A percentile compares a stretch with the other conserved stretches of the same genome.
Conservation (phyloP, 2,888 invertebrate species). For the Camponotus fellah region DNA sequence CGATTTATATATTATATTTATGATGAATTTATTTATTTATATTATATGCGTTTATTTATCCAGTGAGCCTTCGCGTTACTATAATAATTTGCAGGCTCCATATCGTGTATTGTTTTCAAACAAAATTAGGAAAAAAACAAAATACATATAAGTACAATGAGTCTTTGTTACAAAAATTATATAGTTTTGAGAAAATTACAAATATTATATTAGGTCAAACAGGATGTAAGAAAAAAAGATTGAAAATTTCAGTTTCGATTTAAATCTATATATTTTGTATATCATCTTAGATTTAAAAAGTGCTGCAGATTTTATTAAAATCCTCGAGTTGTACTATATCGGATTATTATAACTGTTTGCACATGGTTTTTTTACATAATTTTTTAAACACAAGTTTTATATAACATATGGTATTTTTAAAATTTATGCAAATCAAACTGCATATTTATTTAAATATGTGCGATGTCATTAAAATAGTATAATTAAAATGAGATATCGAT, state of each 20-base stretch:
- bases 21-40: background rate
- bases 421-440: background rate
- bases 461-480: conserved; percentile 8
- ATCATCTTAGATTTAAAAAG: conserved; percentile 12
- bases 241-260: conserved; percentile 2
- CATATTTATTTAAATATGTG: conserved; percentile 32
- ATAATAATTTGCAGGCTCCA: background rate
- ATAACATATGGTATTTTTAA: background rate
- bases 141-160: background rate
- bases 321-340: conserved; percentile 22
- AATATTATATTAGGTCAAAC: background rate
- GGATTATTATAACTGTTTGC: background rate
- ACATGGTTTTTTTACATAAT: conserved; percentile 15
- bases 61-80: conserved; percentile 15
- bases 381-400: conserved; percentile 8
- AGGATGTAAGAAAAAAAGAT: background rate
- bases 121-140: background rate
- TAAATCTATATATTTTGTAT: conserved; percentile 36
- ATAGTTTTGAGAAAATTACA: background rate
- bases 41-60: background rate
- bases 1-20: background rate
- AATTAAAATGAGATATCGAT: conserved; percentile 1
- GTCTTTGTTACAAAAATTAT: conserved; percentile 5
- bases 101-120: background rate
- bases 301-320: conserved; percentile 16